A percentile compares a stretch with the other conserved stretches of the same genome.
These are phyloP conservation scores for Mastacembelus armatus DNA, from an alignment of 2,797 vertebrate species.

Conservation along the genomic window DNA sequence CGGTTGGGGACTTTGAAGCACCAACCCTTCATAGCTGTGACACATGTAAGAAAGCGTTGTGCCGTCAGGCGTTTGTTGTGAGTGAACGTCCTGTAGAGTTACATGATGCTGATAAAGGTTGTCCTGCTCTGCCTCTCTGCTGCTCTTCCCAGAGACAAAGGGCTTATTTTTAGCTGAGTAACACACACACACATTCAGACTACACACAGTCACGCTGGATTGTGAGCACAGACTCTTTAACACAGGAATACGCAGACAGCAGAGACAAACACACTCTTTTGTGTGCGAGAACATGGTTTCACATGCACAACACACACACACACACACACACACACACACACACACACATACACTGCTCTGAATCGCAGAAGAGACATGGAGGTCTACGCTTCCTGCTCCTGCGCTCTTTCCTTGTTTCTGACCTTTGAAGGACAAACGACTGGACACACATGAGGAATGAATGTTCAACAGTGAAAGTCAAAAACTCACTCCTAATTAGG, in stretches of 20 bases:
- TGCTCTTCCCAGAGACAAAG: slow-evolving; percentile 70
- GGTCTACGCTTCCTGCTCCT: slow-evolving; percentile 11
- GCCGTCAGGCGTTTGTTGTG: not conserved
- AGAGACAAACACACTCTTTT: slow-evolving; percentile 14
- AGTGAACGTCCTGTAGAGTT: slow-evolving; percentile 18
- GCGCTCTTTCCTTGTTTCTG: not conserved
- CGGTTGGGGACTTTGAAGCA: not conserved
- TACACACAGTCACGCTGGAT: slow-evolving; percentile 30
- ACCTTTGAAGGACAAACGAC: slow-evolving; percentile 1
- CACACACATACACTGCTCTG: too few species aligned
- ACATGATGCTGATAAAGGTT: slow-evolving; percentile 35
- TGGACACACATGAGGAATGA: not conserved
- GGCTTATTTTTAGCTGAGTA: slow-evolving; percentile 75
- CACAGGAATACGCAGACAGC: slow-evolving; percentile 5
- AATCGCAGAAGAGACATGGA: slow-evolving; percentile 26
- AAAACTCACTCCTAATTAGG: not conserved
- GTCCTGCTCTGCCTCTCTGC: slow-evolving; percentile 34
- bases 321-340: too few species aligned
- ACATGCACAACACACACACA: not conserved
- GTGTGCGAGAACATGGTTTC: not conserved
- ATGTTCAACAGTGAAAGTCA: not conserved
- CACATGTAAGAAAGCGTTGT: not conserved
- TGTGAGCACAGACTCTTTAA: slow-evolving; percentile 5
- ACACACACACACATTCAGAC: not conserved
- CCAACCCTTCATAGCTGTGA: not conserved